Evolutionary conservation across 2,113 vertebrate species (phyloP).

Genomic region (Himantopus leucocephalus): DNA sequence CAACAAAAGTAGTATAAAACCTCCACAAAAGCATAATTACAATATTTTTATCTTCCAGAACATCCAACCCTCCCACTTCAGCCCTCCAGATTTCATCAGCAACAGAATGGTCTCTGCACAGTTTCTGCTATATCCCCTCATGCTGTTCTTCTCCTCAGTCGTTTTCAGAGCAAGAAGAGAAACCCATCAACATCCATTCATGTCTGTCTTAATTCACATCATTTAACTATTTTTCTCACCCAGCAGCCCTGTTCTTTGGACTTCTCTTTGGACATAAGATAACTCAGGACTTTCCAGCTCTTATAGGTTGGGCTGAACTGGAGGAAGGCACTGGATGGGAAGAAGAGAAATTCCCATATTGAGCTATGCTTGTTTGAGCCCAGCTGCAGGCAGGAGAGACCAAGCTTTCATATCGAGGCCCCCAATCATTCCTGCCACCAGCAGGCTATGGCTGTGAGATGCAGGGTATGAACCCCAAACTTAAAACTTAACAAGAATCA

Average conservation of each 20-base stretch:
- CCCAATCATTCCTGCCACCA: background rate
- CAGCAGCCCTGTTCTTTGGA: background rate
- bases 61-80: background rate
- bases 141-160: background rate
- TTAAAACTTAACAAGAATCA: background rate
- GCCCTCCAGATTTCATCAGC: background rate
- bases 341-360: background rate
- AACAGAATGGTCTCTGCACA: background rate
- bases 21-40: background rate
- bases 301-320: background rate
- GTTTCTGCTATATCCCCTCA: background rate
- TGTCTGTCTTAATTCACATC: background rate
- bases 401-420: fast-evolving
- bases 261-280: background rate
- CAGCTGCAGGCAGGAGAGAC: background rate
- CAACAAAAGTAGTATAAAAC: background rate
- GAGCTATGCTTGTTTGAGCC: background rate
- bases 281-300: background rate
- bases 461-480: background rate
- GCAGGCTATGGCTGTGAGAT: background rate
- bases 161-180: background rate
- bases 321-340: background rate
- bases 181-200: background rate
- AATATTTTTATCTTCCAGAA: background rate
- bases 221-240: background rate